phyloP scores from a whole-genome alignment of 2,113 vertebrate species.

The Riparia riparia region DNA sequence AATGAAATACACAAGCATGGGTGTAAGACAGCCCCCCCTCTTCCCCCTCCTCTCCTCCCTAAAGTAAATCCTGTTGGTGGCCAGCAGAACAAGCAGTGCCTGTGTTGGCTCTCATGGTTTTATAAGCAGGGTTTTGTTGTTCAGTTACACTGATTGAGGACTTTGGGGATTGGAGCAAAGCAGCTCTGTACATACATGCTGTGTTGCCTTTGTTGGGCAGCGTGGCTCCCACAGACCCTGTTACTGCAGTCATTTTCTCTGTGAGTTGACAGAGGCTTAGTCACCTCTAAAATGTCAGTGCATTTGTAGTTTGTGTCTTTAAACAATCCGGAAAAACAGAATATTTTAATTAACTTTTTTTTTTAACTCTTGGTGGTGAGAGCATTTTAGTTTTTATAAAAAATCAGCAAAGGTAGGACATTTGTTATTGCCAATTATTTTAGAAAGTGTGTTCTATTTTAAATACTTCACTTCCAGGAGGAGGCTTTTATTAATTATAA shows the following conservation, averaged over 20 bases:
- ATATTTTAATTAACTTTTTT: not conserved
- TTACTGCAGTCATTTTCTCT: constrained; percentile 7
- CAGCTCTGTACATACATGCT: constrained; percentile 46
- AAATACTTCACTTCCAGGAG: not conserved
- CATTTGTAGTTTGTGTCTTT: not conserved
- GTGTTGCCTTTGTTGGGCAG: constrained; percentile 22
- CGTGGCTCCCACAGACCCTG: not conserved
- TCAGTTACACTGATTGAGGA: constrained; percentile 43
- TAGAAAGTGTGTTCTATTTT: not conserved
- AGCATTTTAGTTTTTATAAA: not conserved
- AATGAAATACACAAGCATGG: not conserved
- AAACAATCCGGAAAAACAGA: not conserved
- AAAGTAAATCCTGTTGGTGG: constrained; percentile 36
- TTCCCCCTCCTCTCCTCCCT: not conserved
- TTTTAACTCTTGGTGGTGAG: not conserved
- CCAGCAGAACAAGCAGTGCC: constrained; percentile 52
- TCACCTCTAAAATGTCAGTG: not conserved
- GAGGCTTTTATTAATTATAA: not conserved
- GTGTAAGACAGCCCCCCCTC: not conserved
- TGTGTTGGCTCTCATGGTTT: constrained; percentile 52
- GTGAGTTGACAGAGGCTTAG: not conserved
- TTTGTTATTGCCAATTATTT: not conserved
- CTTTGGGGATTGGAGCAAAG: constrained; percentile 33
- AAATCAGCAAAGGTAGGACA: not conserved
- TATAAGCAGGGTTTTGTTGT: constrained; percentile 63